A percentile compares a stretch with the other conserved stretches of the same genome.
These are phyloP conservation scores for Mallotus villosus DNA, from an alignment of 2,797 vertebrate genomes.

Conservation along the genomic window DNA sequence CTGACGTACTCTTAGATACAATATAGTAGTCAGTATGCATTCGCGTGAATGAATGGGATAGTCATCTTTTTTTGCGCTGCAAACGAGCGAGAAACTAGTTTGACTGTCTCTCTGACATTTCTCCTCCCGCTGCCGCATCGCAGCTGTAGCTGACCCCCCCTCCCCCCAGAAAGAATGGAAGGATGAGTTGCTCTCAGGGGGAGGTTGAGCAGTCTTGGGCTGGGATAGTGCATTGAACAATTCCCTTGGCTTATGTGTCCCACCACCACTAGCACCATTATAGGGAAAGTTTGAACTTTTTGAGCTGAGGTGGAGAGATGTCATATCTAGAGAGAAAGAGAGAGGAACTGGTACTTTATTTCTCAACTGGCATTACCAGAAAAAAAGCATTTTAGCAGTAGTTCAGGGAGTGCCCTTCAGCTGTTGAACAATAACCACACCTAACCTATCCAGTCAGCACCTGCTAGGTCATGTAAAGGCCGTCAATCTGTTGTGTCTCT, in stretches of 20 bases:
- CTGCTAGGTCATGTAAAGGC: conserved; percentile 27
- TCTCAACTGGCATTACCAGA: not conserved
- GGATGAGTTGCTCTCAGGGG: conserved; percentile 30
- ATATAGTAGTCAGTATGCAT: conserved; percentile 42
- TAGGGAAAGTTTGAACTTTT: not conserved
- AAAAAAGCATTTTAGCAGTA: not conserved
- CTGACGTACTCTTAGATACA: conserved; percentile 54
- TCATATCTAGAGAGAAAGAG: not conserved
- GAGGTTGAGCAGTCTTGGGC: conserved; percentile 10
- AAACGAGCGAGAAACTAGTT: conserved; percentile 9
- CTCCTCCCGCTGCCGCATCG: conserved; percentile 29
- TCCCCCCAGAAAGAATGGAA: conserved; percentile 25
- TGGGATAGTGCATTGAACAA: conserved; percentile 39
- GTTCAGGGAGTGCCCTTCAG: conserved; percentile 33
- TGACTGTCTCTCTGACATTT: conserved; percentile 40
- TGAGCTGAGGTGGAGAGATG: not conserved
- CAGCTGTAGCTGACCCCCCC: conserved; percentile 58
- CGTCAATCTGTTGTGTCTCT: conserved; percentile 45
- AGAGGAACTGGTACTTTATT: not conserved
- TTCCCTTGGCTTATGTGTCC: not conserved
- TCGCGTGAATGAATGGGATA: conserved; percentile 24
- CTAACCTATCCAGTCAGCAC: conserved; percentile 22
- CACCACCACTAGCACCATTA: no score
- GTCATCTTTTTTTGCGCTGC: conserved; percentile 8
- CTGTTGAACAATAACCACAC: conserved; percentile 35